Conservation (phyloP, 2,888 invertebrate genomes). For the Sinotaia quadrata region DNA sequence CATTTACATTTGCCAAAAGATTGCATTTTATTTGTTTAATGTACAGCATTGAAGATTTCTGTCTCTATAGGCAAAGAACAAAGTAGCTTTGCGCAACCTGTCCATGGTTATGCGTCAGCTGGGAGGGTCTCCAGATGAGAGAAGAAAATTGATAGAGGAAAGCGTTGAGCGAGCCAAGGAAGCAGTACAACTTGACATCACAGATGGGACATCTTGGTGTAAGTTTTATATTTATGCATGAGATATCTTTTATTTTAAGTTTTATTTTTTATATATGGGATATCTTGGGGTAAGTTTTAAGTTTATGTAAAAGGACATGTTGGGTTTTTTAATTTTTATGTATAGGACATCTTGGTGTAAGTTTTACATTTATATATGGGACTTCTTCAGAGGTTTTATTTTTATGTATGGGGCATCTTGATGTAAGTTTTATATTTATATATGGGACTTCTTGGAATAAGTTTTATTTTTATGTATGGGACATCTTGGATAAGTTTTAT, state of each 20-base stretch:
- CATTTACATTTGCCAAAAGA: too few species aligned
- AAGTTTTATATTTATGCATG: conserved; percentile 35
- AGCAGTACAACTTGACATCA: conserved; percentile 83
- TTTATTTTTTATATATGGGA: not conserved
- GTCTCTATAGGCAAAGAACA: conserved; percentile 80
- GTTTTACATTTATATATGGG: too few species aligned
- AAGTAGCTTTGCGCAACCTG: conserved; percentile 83
- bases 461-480: too few species aligned
- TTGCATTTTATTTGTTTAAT: too few species aligned
- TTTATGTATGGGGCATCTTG: too few species aligned
- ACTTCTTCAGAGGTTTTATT: too few species aligned
- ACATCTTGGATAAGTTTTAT: too few species aligned
- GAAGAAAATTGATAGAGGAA: conserved; percentile 78
- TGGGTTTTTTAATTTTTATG: not conserved
- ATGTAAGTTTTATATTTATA: too few species aligned
- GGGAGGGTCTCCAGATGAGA: conserved; percentile 69
- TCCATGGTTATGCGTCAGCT: conserved; percentile 87
- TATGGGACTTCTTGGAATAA: too few species aligned
- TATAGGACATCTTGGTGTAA: too few species aligned
- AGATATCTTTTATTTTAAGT: not conserved
- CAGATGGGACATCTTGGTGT: conserved; percentile 87
- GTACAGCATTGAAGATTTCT: too few species aligned
- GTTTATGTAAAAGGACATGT: not conserved
- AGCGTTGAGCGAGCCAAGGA: conserved; percentile 87
- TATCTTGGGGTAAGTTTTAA: not conserved